A percentile compares a stretch with the other conserved stretches of the same genome.
These are phyloP conservation scores for Urocolius indicus DNA, from an alignment of 2,113 vertebrate genomes.

Conservation along the genomic window DNA sequence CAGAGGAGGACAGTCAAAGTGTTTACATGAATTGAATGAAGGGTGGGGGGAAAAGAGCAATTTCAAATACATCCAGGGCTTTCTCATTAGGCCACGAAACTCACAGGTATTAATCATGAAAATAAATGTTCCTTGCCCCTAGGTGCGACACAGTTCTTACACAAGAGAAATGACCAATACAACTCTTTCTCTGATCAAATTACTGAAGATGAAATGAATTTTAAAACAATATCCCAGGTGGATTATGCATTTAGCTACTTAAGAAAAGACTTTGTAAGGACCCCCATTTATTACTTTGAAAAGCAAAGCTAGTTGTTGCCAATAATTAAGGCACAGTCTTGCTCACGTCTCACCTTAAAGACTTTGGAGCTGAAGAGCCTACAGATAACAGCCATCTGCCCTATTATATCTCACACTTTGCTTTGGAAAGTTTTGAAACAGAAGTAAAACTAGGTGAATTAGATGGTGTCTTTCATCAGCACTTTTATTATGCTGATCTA, in stretches of 20 bases:
- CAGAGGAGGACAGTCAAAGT: constrained; percentile 15
- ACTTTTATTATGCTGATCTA: constrained; percentile 4
- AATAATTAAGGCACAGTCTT: constrained; percentile 67
- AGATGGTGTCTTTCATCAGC: neutral
- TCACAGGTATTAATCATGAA: constrained; percentile 76
- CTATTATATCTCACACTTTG: neutral
- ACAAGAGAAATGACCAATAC: constrained; percentile 71
- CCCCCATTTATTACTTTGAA: constrained; percentile 71
- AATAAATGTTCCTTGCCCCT: constrained; percentile 75
- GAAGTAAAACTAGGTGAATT: constrained; percentile 20
- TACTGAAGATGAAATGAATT: constrained; percentile 78
- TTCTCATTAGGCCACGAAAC: constrained; percentile 75
- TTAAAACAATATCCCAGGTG: constrained; percentile 77
- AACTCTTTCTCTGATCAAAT: constrained; percentile 77
- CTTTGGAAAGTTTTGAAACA: constrained; percentile 37
- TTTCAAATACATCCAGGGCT: constrained; percentile 59
- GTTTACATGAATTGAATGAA: constrained; percentile 56
- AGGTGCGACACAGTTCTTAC: constrained; percentile 68
- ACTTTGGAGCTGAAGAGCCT: neutral
- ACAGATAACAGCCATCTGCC: constrained; percentile 46
- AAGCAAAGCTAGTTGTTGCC: constrained; percentile 63
- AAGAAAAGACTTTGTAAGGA: constrained; percentile 65
- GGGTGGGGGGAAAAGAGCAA: neutral
- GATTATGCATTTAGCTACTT: constrained; percentile 75
- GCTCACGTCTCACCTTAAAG: constrained; percentile 44